Conservation (phyloP, 1,140 invertebrate species). For the Adelges cooleyi region DNA sequence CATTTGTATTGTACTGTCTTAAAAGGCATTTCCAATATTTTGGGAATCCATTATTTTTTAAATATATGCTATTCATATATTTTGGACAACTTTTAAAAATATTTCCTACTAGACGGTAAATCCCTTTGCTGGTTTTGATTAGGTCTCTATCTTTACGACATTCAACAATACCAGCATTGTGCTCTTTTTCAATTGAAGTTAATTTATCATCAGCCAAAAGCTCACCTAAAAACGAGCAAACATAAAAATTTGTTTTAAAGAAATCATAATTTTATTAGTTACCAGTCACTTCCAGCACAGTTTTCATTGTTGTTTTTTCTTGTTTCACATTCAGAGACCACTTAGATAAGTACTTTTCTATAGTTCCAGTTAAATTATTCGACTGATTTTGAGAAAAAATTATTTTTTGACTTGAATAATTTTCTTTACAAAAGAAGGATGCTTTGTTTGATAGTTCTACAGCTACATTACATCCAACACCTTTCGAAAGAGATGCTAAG, state of each 20-base stretch:
- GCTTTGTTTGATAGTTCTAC: not conserved
- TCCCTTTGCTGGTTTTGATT: not conserved
- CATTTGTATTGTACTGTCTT: not conserved
- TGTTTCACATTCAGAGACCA: constrained; percentile 1
- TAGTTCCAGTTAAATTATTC: not conserved
- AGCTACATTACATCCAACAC: constrained; percentile 7
- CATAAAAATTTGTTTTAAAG: no score
- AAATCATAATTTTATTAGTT: no score
- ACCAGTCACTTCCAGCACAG: not conserved
- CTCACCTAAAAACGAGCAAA: not conserved
- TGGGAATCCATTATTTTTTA: not conserved
- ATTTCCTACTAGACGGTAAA: constrained; percentile 9
- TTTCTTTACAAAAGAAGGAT: not conserved
- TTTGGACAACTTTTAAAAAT: constrained; percentile 1
- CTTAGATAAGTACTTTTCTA: not conserved
- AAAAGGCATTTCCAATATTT: not conserved
- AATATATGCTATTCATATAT: not conserved
- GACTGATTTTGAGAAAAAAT: not conserved
- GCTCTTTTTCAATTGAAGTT: not conserved
- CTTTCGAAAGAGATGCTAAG: not conserved
- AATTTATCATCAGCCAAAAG: not conserved
- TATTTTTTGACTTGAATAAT: not conserved
- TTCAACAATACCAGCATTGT: not conserved
- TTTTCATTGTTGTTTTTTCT: not conserved
- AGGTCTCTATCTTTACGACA: not conserved